phyloP scores from a whole-genome alignment of 2,113 vertebrate species.

The Mesitornis unicolor region DNA sequence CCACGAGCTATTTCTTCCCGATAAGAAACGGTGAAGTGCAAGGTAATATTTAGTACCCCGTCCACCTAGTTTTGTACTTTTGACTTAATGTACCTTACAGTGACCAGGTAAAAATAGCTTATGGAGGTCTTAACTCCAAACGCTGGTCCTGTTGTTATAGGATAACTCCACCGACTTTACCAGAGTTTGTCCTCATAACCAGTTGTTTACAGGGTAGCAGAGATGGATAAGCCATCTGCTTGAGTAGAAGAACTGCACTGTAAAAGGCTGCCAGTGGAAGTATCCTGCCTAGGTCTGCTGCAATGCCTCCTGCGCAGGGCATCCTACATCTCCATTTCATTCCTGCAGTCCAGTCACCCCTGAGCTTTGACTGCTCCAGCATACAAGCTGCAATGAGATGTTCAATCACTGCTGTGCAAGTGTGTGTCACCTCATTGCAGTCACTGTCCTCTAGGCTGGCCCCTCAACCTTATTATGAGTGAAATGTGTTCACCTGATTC shows the following conservation, averaged over 20 bases:
- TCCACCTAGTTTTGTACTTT: not conserved
- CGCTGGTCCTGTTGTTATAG: not conserved
- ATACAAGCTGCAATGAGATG: not conserved
- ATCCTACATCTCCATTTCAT: not conserved
- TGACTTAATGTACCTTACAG: not conserved
- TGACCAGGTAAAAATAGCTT: not conserved
- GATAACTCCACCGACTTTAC: not conserved
- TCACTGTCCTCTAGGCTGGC: not conserved
- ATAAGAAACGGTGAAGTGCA: not conserved
- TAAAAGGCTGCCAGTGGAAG: not conserved
- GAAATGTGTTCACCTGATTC: too few species aligned
- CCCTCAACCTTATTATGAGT: not conserved
- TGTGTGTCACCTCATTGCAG: not conserved
- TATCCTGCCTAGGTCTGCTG: not conserved
- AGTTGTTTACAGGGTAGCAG: not conserved
- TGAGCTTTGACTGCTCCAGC: not conserved
- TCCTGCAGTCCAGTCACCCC: not conserved
- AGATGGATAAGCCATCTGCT: not conserved
- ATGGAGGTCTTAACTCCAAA: not conserved
- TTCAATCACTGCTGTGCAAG: not conserved
- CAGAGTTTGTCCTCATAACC: not conserved
- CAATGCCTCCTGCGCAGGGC: accelerated
- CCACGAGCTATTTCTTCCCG: not conserved
- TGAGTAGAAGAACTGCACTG: not conserved
- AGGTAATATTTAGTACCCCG: not conserved